Evolutionary conservation across 2,797 vertebrate species (phyloP).

Genomic region (Halcyon leucocephala): DNA sequence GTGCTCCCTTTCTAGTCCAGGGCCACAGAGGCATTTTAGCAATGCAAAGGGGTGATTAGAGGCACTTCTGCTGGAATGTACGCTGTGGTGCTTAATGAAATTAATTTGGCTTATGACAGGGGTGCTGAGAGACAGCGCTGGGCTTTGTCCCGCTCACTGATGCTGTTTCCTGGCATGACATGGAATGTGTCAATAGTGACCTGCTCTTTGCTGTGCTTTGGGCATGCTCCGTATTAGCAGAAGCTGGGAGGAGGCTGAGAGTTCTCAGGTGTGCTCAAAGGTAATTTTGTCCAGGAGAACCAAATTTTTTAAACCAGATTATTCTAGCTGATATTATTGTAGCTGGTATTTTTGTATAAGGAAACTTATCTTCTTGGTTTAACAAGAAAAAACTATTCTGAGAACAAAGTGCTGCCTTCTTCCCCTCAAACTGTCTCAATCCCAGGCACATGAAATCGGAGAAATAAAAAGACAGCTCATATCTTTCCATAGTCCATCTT

Average conservation of each 20-base stretch:
- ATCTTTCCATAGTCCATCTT: neutral
- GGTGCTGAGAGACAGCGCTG: neutral
- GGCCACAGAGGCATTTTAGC: constrained; percentile 31
- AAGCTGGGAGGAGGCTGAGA: neutral
- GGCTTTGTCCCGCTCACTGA: neutral
- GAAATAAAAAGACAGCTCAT: neutral
- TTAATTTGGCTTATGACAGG: constrained; percentile 16
- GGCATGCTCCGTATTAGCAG: neutral
- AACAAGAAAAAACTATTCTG: neutral
- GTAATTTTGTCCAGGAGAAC: neutral
- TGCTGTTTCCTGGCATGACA: neutral
- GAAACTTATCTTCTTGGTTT: neutral
- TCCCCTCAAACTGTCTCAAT: accelerated
- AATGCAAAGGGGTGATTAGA: constrained; percentile 45
- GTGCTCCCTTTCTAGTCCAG: neutral
- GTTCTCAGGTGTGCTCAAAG: neutral
- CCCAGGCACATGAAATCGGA: neutral
- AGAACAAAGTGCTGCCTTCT: neutral
- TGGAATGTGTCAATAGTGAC: neutral
- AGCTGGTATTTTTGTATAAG: neutral
- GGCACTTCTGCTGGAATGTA: constrained; percentile 40
- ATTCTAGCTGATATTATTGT: neutral
- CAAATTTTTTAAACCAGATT: neutral
- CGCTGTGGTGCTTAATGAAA: constrained; percentile 11
- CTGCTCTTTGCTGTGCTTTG: neutral